Evolutionary conservation across 2,888 invertebrate species (phyloP).

Genomic region (Ophion ellenae): DNA sequence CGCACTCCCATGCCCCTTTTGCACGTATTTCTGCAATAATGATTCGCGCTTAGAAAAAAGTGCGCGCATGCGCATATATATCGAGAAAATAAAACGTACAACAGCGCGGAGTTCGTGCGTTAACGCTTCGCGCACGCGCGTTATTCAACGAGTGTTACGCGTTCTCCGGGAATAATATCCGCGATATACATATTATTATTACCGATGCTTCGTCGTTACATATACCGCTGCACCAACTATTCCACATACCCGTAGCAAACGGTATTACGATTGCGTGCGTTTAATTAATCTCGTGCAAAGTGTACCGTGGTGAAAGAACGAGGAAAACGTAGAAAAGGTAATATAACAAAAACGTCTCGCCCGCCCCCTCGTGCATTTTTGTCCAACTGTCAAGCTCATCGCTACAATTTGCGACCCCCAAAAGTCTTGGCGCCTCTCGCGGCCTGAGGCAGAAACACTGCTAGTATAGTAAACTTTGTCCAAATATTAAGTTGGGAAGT

Average conservation of each 20-base stretch:
- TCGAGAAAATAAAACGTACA: conserved; percentile 2
- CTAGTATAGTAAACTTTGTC: no score
- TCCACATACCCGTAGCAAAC: background rate
- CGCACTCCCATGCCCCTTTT: background rate
- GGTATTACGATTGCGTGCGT: conserved; percentile 27
- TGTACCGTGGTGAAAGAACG: background rate
- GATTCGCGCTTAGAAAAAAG: conserved; percentile 7
- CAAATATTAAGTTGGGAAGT: no score
- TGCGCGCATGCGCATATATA: background rate
- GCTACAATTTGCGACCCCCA: no score
- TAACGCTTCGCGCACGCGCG: conserved; percentile 47
- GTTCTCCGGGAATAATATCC: conserved; percentile 8
- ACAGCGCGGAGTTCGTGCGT: conserved; percentile 12
- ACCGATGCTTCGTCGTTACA: conserved; percentile 20
- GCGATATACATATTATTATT: conserved; percentile 6
- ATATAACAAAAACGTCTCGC: background rate
- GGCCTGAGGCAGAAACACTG: no score
- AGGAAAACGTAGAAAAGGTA: background rate
- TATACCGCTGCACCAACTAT: background rate
- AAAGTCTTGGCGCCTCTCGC: no score
- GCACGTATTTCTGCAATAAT: conserved; percentile 24
- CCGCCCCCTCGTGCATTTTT: conserved; percentile 2
- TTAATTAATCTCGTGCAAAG: conserved; percentile 20
- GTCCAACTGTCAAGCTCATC: background rate
- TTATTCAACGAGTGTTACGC: conserved; percentile 45